Base-by-base conservation (phyloP, 2,113 vertebrate genomes). In the Corynorhinus townsendii region DNA sequence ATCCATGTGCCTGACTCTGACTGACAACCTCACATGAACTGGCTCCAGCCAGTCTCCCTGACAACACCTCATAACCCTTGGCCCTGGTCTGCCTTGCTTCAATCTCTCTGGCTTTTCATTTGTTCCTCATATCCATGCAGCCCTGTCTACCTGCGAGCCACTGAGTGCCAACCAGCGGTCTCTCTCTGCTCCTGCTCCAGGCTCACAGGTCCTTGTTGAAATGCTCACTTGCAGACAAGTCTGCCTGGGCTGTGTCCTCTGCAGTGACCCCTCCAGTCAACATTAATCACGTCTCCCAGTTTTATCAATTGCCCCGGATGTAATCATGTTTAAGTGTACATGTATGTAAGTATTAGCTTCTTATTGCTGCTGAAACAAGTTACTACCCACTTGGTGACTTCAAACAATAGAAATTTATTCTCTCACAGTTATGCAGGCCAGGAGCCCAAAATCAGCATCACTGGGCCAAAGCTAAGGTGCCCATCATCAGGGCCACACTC, bases 401-500 rank as follows among this genome's bases (percentile, higher is more conserved):
- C 43, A 80, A 83, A 54, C 4, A 33, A 26, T 8, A 43, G 15
- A 38, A 66, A 62, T 56, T 33, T 75, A 11, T 56, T 49, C 43
- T 87, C 11, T 81, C 19, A 19, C 15, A 24, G 24, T 52, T 40
- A 47, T 59, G 3, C 30, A 72, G 59, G 19, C 15, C 38, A 2
- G 45, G 86, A n/a, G 17, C 72, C 38, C 11, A 59, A 59, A 66
- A 66, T 28, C n/a, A 17, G 66, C 20, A 28, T 72, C 7, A 35
- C 24, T 30, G 40, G 11, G 54, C 17, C 17, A 26, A 68, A 73
- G 28, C 30, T 7, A 49, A 49, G 40, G 43, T 47, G 17, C 22
- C 12, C 0, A 6, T 40, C 0, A 0, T 3, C 7, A 38, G 16
- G 15, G 7, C 20, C 11, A 22, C 1, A 2, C 19, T 20, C 3